A percentile compares a stretch with the other conserved stretches of the same genome.
Evolutionary conservation across 2,113 vertebrate species (phyloP).

Genomic region (Peucedramus taeniatus): DNA sequence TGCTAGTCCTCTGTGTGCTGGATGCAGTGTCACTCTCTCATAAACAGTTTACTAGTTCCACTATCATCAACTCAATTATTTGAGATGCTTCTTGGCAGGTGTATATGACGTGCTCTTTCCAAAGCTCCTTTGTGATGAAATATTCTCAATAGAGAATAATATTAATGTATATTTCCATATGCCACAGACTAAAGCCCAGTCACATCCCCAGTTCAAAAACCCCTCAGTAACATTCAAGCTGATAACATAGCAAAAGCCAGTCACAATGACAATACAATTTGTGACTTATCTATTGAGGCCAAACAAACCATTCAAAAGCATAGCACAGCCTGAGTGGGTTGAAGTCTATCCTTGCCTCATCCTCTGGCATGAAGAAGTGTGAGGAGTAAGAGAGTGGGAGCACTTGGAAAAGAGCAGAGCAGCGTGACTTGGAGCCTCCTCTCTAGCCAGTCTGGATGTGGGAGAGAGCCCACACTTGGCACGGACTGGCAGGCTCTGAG

Average conservation of each 20-base stretch:
- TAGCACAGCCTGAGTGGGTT: neutral
- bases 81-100: conserved; percentile 24
- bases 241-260: neutral
- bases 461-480: neutral
- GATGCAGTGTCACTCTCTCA: neutral
- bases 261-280: neutral
- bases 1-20: neutral
- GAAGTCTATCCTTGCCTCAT: neutral
- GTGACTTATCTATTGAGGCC: neutral
- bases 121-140: conserved; percentile 34
- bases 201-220: neutral
- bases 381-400: neutral
- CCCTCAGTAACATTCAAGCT: neutral
- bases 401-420: neutral
- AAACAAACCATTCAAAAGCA: neutral
- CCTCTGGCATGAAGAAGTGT: neutral
- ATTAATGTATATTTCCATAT: neutral
- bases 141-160: no score
- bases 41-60: neutral
- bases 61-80: conserved; percentile 16
- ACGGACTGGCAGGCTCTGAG: neutral
- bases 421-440: neutral
- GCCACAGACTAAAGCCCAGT: neutral
- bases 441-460: neutral
- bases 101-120: neutral